Conservation (phyloP, 2,797 vertebrate species). For the Semotilus atromaculatus region DNA sequence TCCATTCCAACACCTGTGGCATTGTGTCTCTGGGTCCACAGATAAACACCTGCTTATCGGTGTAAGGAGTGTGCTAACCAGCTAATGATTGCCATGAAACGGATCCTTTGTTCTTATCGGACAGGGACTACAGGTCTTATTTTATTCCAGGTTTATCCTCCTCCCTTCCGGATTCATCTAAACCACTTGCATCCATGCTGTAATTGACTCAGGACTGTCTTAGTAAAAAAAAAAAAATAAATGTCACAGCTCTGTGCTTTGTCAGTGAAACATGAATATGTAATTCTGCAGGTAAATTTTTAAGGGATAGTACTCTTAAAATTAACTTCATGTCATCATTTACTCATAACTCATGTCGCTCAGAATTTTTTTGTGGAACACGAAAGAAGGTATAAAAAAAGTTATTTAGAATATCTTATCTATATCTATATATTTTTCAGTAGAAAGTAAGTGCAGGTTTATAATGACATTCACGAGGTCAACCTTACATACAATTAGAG, state of each 20-base stretch:
- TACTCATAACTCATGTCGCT: too few species aligned
- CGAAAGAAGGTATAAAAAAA: too few species aligned
- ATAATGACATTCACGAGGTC: too few species aligned
- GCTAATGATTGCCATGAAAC: constrained; percentile 45
- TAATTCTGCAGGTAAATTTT: background rate
- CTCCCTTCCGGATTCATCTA: background rate
- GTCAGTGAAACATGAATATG: background rate
- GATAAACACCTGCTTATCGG: constrained; percentile 53
- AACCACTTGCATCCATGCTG: constrained; percentile 17
- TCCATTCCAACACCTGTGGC: constrained; percentile 51
- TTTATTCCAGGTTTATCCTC: constrained; percentile 7
- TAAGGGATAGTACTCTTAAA: background rate
- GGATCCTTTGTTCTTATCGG: constrained; percentile 26
- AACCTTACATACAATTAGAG: too few species aligned
- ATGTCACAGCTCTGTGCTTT: background rate
- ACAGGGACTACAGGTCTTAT: background rate
- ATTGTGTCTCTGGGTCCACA: constrained; percentile 23
- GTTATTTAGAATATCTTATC: too few species aligned
- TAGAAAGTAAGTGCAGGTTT: too few species aligned
- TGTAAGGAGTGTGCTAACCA: constrained; percentile 36
- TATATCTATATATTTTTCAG: too few species aligned
- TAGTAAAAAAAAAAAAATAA: background rate
- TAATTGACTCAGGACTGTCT: constrained; percentile 26
- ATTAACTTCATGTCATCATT: background rate
- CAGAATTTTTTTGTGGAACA: too few species aligned